Base-by-base conservation (phyloP, 2,888 invertebrate genomes). In the Mechanitis mazaeus region DNA sequence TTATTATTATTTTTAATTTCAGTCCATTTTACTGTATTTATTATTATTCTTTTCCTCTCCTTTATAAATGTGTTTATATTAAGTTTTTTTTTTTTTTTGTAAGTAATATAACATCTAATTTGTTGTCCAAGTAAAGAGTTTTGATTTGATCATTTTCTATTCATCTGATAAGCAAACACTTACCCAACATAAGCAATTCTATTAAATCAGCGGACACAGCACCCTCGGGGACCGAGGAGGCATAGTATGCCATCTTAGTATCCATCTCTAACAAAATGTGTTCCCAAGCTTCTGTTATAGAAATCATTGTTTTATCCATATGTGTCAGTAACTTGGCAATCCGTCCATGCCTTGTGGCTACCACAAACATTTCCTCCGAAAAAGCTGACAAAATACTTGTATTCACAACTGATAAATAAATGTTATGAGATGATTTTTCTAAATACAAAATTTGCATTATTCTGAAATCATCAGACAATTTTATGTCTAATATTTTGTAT, bases 251-350 rank as follows among this genome's bases (percentile, higher is more conserved):
- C 72, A 98, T 92, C 86, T 98, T 98, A 56, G 95, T 94, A 78
- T 98, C 98, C 94, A 98, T 96, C 88, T 98, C 98, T 54, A 97
- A 81, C 46, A 98, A 90, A 73, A 98, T 96, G 68, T 96, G 97
- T 80, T 98, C 98, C 97, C 97, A 98, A 0, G 97, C 95, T 84
- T 98, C 98, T 47, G 93, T 94, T 68, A 97, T 94, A 6, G 95
- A 94, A 70, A 93, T 92, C 83, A 97, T 94, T 0, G 96, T 95
- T 70, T 94, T 93, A 60, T 94, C 93, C 45, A 96, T 85, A 66
- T 92, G 91, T 74, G 92, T 92, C 75, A 95, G 89, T 50, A 96
- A 91, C 71, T 94, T 91, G 11, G 93, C 81, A 38, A 96, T 91
- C 75, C 94, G 93, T 6, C 94, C 93, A 82, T 95, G 94, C 76